Evolutionary conservation across 2,797 vertebrate species (phyloP).

Genomic region (Kryptolebias ocellatus): DNA sequence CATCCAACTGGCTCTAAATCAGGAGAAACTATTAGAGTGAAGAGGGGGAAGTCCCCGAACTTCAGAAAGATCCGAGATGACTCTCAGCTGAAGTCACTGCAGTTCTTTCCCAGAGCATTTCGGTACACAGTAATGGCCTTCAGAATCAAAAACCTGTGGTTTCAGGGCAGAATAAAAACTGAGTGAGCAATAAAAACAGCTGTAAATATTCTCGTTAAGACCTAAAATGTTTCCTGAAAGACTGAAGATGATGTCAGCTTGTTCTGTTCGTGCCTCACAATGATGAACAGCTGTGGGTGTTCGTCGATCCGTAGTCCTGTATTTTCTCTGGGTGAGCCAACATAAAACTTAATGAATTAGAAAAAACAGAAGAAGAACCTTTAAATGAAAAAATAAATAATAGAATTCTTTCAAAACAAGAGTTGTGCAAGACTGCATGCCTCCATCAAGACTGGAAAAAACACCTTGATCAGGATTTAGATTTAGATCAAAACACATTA

Average conservation of each 20-base stretch:
- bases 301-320: no score
- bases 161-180: background rate
- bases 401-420: no score
- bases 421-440: no score
- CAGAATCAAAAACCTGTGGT: background rate
- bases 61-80: constrained; percentile 9
- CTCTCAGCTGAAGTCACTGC: constrained; percentile 15
- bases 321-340: background rate
- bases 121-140: background rate
- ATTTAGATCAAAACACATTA: no score
- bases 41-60: constrained; percentile 25
- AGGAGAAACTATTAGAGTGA: background rate
- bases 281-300: no score
- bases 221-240: background rate
- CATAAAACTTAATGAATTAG: background rate
- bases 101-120: background rate
- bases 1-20: constrained; percentile 7
- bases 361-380: background rate
- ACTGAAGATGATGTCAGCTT: no score
- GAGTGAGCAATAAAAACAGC: background rate
- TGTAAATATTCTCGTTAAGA: background rate
- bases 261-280: no score
- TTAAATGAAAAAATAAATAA: background rate
- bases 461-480: no score
- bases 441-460: no score